Evolutionary conservation across 2,113 vertebrate species (phyloP).

Genomic region (Osmerus eperlanus): DNA sequence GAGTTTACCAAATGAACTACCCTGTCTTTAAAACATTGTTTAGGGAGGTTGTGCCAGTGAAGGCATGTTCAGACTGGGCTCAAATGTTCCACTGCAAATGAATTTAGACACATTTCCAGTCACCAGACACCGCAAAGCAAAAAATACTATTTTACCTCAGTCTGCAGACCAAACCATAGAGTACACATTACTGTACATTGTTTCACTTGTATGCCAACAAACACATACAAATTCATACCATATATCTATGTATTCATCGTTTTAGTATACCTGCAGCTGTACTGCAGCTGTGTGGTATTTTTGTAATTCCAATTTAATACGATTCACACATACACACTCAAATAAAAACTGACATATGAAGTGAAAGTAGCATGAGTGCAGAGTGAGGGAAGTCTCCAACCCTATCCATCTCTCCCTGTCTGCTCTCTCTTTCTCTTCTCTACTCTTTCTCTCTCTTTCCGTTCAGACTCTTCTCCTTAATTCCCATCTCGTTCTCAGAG

Average conservation of each 20-base stretch:
- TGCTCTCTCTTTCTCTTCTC: not conserved
- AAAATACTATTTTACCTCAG: slow-evolving; percentile 24
- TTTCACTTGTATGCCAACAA: slow-evolving; percentile 15
- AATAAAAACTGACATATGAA: not conserved
- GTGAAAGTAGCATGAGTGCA: not conserved
- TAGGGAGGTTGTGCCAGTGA: not conserved
- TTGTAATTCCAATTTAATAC: not conserved
- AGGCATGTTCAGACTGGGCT: slow-evolving; percentile 18
- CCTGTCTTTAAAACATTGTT: slow-evolving; percentile 7
- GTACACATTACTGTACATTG: slow-evolving; percentile 17
- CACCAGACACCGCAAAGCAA: slow-evolving; percentile 15
- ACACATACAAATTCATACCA: slow-evolving; percentile 1
- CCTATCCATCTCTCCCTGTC: not conserved
- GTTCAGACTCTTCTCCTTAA: not conserved
- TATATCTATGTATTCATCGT: too few species aligned
- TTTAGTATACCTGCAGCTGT: not conserved
- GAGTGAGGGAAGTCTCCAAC: not conserved
- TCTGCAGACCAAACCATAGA: slow-evolving; percentile 3
- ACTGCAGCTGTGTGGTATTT: not conserved
- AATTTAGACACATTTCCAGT: slow-evolving; percentile 29
- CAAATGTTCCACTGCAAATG: slow-evolving; percentile 32
- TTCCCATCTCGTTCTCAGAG: not conserved
- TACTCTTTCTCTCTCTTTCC: not conserved
- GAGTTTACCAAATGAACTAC: slow-evolving; percentile 10
- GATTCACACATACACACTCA: not conserved